These are phyloP conservation scores for Clusia tigrina DNA, from an alignment of 2,888 invertebrate species.

Conservation along the genomic window DNA sequence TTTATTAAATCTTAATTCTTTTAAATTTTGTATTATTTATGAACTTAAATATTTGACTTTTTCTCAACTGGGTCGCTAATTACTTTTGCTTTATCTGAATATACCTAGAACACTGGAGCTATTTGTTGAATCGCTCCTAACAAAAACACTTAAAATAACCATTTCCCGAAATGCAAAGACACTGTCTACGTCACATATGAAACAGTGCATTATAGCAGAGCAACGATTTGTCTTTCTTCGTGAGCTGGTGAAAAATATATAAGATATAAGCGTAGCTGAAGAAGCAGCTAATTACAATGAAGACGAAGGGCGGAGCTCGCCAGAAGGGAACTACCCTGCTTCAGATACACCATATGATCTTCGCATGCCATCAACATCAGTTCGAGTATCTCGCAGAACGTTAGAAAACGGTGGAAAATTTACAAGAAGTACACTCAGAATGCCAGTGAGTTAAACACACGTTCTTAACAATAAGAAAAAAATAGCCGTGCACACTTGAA, in stretches of 20 bases:
- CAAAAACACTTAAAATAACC: conserved; percentile 88
- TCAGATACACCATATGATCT: conserved; percentile 62
- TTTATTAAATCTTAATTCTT: no score
- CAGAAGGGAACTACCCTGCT: conserved; percentile 56
- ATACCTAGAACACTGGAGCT: conserved; percentile 92
- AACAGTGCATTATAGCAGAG: conserved; percentile 92
- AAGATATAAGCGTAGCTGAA: conserved; percentile 63
- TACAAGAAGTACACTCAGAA: no score
- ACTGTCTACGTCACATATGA: conserved; percentile 92
- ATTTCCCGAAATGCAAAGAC: conserved; percentile 90
- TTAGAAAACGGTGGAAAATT: conserved; percentile 13
- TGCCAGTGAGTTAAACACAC: no score
- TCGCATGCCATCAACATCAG: conserved; percentile 61
- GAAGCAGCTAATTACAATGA: conserved; percentile 54
- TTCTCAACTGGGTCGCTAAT: conserved; percentile 45
- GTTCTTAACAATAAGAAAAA: no score
- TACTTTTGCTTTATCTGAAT: conserved; percentile 52
- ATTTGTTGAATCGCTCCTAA: conserved; percentile 91
- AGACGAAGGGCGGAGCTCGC: conserved; percentile 50
- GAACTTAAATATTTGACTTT: no score
- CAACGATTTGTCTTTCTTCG: conserved; percentile 91
- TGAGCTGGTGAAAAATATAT: conserved; percentile 75
- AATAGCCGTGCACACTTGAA: no score
- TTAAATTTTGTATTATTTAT: no score
- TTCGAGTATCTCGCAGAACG: conserved; percentile 37